A percentile compares a stretch with the other conserved stretches of the same genome.
phyloP scores from a whole-genome alignment of 2,113 vertebrate species.

The Macquaria ambigua region DNA sequence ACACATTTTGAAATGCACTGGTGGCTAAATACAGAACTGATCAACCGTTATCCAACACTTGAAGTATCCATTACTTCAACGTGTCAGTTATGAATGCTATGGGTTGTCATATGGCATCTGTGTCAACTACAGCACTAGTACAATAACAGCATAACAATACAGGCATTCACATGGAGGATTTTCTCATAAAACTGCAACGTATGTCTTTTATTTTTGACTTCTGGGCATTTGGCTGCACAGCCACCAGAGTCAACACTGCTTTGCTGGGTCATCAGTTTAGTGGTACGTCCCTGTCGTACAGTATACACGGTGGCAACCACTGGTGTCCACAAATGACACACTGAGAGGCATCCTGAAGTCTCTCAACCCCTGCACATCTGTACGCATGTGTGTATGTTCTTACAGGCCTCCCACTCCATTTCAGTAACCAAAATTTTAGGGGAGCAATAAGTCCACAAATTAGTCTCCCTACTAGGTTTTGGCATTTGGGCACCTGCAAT shows the following conservation, averaged over 20 bases:
- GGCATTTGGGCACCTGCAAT: slow-evolving; percentile 69
- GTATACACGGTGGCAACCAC: slow-evolving; percentile 35
- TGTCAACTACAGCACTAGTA: not conserved
- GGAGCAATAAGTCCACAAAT: slow-evolving; percentile 52
- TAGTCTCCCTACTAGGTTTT: slow-evolving; percentile 29
- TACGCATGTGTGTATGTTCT: slow-evolving; percentile 14
- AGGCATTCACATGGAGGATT: not conserved
- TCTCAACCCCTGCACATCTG: slow-evolving; percentile 33
- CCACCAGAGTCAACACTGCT: slow-evolving; percentile 34
- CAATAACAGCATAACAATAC: not conserved
- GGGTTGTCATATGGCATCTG: slow-evolving; percentile 4
- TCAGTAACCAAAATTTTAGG: slow-evolving; percentile 65
- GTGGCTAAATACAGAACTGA: not conserved
- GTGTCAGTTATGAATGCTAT: not conserved
- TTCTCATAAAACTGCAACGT: not conserved
- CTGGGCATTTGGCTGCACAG: slow-evolving; percentile 17
- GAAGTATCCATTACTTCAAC: slow-evolving; percentile 9
- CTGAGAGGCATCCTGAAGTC: slow-evolving; percentile 28
- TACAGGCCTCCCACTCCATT: slow-evolving; percentile 12
- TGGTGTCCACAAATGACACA: slow-evolving; percentile 67
- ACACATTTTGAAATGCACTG: not conserved
- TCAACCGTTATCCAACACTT: not conserved
- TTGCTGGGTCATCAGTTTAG: slow-evolving; percentile 46
- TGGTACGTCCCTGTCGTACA: slow-evolving; percentile 8
- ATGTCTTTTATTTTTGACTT: slow-evolving; percentile 48